phyloP scores from a whole-genome alignment of 2,888 invertebrate species.

The Plutella xylostella region DNA sequence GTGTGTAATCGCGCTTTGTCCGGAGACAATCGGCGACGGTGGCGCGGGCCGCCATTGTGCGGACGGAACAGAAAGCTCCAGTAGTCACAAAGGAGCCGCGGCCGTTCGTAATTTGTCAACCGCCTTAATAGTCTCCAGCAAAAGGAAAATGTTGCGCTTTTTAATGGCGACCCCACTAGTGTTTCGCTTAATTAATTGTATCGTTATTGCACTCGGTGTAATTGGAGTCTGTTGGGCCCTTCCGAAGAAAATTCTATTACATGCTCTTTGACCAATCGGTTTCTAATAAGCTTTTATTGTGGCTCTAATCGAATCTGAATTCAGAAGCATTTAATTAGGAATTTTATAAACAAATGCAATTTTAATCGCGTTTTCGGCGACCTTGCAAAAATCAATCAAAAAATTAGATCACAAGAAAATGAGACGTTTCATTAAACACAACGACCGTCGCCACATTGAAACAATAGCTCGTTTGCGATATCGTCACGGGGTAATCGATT shows the following conservation, averaged over 20 bases:
- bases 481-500: conserved; percentile 54
- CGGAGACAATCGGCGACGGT: conserved; percentile 39
- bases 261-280: conserved; percentile 5
- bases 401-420: conserved; percentile 43
- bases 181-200: conserved; percentile 52
- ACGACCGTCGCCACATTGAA: conserved; percentile 40
- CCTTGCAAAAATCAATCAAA: conserved; percentile 31
- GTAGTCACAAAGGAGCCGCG: conserved; percentile 41
- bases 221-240: conserved; percentile 24
- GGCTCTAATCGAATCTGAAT: no score
- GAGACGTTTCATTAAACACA: conserved; percentile 41
- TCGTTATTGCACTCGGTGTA: conserved; percentile 37
- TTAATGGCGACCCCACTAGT: conserved; percentile 39
- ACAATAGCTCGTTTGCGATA: conserved; percentile 44
- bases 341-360: no score
- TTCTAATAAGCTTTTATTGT: conserved; percentile 3
- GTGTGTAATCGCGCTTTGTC: conserved; percentile 59
- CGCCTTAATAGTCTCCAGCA: conserved; percentile 23
- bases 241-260: neutral
- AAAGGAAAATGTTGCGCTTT: conserved; percentile 46
- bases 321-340: no score
- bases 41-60: conserved; percentile 39
- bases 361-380: no score
- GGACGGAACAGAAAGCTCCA: conserved; percentile 24
- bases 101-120: conserved; percentile 47